A percentile compares a stretch with the other conserved stretches of the same genome.
Conservation (phyloP, 2,797 vertebrate species). For the Microctenopoma lineatum region DNA sequence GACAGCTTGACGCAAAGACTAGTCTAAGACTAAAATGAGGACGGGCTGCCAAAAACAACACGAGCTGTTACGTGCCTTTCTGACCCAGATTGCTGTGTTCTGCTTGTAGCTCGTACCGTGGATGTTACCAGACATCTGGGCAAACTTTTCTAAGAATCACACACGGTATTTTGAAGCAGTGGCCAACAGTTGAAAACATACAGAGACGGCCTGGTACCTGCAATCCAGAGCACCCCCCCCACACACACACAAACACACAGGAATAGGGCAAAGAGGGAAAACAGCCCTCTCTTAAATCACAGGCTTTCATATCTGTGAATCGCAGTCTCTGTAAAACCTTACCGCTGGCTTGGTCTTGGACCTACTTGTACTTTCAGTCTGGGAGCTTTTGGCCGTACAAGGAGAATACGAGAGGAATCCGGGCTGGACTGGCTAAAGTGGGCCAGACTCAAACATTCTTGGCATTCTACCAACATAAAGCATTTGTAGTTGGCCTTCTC, state of each 20-base stretch:
- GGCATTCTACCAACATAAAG: conserved; percentile 65
- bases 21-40: no score
- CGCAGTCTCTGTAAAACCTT: conserved; percentile 48
- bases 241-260: neutral
- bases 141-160: conserved; percentile 44
- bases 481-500: conserved; percentile 47
- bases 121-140: conserved; percentile 45
- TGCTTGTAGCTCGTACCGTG: conserved; percentile 19
- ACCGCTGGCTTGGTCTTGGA: conserved; percentile 51
- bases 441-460: conserved; percentile 75
- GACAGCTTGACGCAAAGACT: no score
- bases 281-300: conserved; percentile 30
- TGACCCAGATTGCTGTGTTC: conserved; percentile 17
- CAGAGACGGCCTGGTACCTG: conserved; percentile 28
- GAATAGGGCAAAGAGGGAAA: conserved; percentile 30
- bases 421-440: conserved; percentile 63
- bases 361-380: conserved; percentile 58
- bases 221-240: conserved; percentile 12
- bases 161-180: conserved; percentile 34
- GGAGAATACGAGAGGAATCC: conserved; percentile 72
- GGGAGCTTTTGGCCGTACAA: conserved; percentile 71
- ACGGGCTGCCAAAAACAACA: no score
- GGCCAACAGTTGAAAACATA: conserved; percentile 29
- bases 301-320: conserved; percentile 51
- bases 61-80: conserved; percentile 6